Conservation (phyloP, 2,888 invertebrate species). For the Pachycephus smyrnensis region DNA sequence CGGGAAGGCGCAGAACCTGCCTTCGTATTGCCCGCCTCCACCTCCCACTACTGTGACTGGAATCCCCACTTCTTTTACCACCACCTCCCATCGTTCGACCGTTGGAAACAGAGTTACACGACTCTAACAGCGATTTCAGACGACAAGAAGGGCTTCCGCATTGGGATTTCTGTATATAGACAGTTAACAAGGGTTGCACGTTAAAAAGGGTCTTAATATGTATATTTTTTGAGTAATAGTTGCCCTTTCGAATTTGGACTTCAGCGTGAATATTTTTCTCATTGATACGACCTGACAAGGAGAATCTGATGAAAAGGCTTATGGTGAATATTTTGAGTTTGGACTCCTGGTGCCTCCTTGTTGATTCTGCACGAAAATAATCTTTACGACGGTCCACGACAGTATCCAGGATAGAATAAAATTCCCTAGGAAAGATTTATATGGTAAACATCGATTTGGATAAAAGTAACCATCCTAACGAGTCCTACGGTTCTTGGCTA, state of each 20-base stretch:
- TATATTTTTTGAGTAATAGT: neutral
- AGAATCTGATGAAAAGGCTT: neutral
- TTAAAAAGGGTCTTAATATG: neutral
- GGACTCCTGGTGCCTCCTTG: neutral
- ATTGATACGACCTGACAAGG: neutral
- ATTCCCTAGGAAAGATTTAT: neutral
- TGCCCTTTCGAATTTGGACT: neutral
- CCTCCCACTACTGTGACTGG: conserved; percentile 11
- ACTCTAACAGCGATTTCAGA: neutral
- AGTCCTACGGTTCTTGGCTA: neutral
- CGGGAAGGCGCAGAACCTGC: conserved; percentile 18
- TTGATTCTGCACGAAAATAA: neutral
- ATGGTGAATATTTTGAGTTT: neutral
- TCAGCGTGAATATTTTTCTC: neutral
- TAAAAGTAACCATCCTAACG: neutral
- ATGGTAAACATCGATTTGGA: neutral
- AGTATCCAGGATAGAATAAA: neutral
- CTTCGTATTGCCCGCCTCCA: conserved; percentile 16
- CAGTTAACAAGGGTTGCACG: neutral
- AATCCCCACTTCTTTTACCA: neutral
- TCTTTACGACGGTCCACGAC: neutral
- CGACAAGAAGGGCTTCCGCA: conserved; percentile 1
- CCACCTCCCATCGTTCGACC: neutral
- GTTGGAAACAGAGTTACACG: neutral
- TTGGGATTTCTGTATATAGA: neutral